These are phyloP conservation scores for Pangasius larnaudii DNA, from an alignment of 2,797 vertebrate species.

Conservation along the genomic window DNA sequence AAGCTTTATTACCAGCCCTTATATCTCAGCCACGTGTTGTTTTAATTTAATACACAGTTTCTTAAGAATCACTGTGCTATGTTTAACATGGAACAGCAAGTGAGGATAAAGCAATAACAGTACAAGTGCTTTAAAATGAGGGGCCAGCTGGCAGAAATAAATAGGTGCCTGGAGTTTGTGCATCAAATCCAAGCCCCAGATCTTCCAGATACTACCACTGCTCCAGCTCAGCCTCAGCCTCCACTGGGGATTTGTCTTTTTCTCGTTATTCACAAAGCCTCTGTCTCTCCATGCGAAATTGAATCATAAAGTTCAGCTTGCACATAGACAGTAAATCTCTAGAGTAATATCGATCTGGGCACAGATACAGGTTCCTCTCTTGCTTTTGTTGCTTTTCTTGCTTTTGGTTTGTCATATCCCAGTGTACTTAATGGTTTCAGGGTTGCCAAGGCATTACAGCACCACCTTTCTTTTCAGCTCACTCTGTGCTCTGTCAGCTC, in stretches of 20 bases:
- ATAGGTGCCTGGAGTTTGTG: neutral
- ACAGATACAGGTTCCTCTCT: constrained; percentile 20
- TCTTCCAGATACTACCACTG: neutral
- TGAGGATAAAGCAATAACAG: neutral
- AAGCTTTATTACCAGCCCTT: neutral
- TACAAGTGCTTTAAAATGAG: neutral
- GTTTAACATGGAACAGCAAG: neutral
- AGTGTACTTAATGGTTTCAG: neutral
- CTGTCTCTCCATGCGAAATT: constrained; percentile 19
- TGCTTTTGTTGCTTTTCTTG: neutral
- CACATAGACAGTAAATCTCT: constrained; percentile 34
- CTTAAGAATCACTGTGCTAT: neutral
- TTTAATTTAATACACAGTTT: neutral
- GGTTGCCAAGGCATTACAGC: neutral
- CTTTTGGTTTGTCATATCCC: constrained; percentile 9
- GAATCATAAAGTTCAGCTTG: constrained; percentile 48
- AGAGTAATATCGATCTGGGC: constrained; percentile 25
- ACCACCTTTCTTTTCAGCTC: neutral
- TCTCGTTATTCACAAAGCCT: constrained; percentile 24
- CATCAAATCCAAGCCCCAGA: constrained; percentile 6
- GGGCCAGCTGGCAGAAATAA: neutral
- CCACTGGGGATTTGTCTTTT: constrained; percentile 25
- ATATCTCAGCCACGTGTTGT: neutral
- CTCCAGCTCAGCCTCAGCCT: constrained; percentile 17
- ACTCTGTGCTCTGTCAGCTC: neutral